Evolutionary conservation across 1,140 invertebrate genomes (phyloP).

Genomic region (Anthonomus grandis): DNA sequence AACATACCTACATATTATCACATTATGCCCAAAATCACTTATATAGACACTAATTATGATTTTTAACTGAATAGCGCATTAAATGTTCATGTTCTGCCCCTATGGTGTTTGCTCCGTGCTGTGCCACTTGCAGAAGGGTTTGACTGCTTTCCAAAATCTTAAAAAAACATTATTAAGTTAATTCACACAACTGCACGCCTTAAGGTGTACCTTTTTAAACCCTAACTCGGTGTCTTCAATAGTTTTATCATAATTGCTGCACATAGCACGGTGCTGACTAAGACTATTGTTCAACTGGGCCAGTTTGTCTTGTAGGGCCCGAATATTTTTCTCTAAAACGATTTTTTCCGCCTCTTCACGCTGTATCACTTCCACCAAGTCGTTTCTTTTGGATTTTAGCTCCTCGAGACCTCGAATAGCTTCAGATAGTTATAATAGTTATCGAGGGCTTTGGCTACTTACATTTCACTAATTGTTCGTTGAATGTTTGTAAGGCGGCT

Average conservation of each 20-base stretch:
- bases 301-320: constrained; percentile 35
- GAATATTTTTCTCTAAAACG: constrained; percentile 35
- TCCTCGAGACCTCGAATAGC: constrained; percentile 40
- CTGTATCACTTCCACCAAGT: constrained; percentile 30
- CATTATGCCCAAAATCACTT: too few species aligned
- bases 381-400: constrained; percentile 34
- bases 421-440: too few species aligned
- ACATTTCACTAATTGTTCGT: too few species aligned
- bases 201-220: constrained; percentile 37
- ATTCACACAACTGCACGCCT: background rate
- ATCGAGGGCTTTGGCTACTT: too few species aligned
- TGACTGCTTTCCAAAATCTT: constrained; percentile 42
- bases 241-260: constrained; percentile 37
- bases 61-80: background rate
- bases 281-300: constrained; percentile 27
- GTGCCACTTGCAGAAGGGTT: constrained; percentile 34
- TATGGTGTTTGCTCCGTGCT: constrained; percentile 35
- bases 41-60: constrained; percentile 9
- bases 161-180: too few species aligned
- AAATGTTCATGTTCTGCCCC: constrained; percentile 13
- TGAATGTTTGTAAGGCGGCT: too few species aligned
- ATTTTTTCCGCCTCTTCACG: constrained; percentile 35
- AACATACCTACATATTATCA: too few species aligned
- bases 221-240: constrained; percentile 40
- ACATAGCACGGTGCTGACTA: constrained; percentile 31